A percentile compares a stretch with the other conserved stretches of the same genome.
Evolutionary conservation across 2,888 invertebrate species (phyloP).

Genomic region (Phaonia tiefii): DNA sequence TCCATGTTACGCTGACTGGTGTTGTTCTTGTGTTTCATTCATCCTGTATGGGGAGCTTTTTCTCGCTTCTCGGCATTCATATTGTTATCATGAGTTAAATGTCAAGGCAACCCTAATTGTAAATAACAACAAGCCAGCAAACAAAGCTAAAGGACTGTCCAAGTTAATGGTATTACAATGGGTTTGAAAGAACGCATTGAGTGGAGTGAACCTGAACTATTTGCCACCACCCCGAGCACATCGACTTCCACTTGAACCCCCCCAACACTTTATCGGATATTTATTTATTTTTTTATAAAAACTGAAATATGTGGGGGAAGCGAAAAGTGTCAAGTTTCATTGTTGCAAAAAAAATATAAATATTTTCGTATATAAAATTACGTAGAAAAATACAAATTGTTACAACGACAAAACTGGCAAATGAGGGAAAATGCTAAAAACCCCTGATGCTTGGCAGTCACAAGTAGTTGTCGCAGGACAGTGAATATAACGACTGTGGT

Average conservation of each 20-base stretch:
- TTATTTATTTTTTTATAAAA: no score
- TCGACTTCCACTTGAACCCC: constrained; percentile 4
- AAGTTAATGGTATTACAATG: constrained; percentile 58
- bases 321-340: constrained; percentile 47
- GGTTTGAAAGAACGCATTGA: constrained; percentile 12
- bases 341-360: constrained; percentile 22
- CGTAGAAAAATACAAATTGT: constrained; percentile 36
- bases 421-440: not conserved
- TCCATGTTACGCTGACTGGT: constrained; percentile 12
- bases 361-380: constrained; percentile 34
- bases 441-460: constrained; percentile 12
- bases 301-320: not conserved
- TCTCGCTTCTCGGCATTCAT: constrained; percentile 30
- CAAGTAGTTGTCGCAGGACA: constrained; percentile 44
- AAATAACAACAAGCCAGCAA: constrained; percentile 67
- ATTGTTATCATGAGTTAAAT: constrained; percentile 62
- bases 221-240: not conserved
- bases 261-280: no score
- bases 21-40: not conserved
- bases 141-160: constrained; percentile 2
- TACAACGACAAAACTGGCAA: constrained; percentile 17
- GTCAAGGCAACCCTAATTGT: constrained; percentile 69
- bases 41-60: not conserved
- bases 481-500: constrained; percentile 5
- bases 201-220: not conserved